Percentiles rank a stretch among this genome's conserved stretches.
Evolutionary conservation across 1,140 invertebrate genomes (phyloP).

Genomic region (Cepaea nemoralis): DNA sequence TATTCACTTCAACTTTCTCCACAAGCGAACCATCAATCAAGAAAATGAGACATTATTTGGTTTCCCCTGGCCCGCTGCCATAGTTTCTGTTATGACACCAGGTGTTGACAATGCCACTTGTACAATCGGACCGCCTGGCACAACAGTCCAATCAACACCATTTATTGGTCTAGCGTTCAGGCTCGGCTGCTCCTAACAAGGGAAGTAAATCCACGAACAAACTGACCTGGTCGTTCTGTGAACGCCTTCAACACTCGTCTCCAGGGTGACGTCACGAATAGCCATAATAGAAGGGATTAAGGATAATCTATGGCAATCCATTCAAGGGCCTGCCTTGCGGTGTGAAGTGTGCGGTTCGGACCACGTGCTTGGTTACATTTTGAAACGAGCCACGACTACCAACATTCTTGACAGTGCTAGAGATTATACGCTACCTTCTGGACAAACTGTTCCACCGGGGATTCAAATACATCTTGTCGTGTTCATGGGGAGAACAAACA

Average conservation of each 20-base stretch:
- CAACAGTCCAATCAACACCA: neutral
- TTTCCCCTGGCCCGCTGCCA: neutral
- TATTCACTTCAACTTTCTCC: too few relatives aligned
- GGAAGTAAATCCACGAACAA: neutral
- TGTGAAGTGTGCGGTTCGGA: neutral
- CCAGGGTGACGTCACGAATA: constrained; percentile 1
- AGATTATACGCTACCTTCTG: neutral
- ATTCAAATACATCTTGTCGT: neutral
- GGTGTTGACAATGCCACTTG: neutral
- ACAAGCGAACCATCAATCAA: neutral
- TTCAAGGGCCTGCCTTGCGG: neutral
- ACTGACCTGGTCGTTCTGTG: neutral
- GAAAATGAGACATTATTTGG: neutral
- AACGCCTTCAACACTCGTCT: neutral
- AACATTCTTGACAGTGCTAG: neutral
- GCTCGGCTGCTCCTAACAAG: neutral
- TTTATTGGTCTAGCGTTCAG: neutral
- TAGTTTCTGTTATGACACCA: neutral
- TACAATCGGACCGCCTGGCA: neutral
- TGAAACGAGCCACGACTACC: neutral
- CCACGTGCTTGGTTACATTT: neutral
- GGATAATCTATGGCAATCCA: neutral
- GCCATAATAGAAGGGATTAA: constrained; percentile 6
- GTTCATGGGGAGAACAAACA: neutral
- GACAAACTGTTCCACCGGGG: neutral